A percentile compares a stretch with the other conserved stretches of the same genome.
phyloP scores from a whole-genome alignment of 1,140 invertebrate species.

The Philopotamus ludificatus region DNA sequence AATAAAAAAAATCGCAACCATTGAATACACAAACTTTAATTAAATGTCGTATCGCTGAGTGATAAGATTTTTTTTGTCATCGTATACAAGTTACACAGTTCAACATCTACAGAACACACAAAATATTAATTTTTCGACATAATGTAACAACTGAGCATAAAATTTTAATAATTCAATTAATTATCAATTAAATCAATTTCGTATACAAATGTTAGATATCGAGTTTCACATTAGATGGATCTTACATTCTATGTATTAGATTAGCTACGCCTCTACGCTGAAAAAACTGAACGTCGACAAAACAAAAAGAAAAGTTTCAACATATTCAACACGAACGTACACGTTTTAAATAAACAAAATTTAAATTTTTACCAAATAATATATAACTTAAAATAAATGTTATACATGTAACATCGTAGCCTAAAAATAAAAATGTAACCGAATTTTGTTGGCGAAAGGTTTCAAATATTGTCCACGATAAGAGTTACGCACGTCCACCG shows the following conservation, averaged over 20 bases:
- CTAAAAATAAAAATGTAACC: neutral
- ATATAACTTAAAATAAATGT: neutral
- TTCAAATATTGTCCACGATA: no score
- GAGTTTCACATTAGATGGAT: slow-evolving; percentile 24
- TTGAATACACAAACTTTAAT: slow-evolving; percentile 30
- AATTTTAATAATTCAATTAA: slow-evolving; percentile 23
- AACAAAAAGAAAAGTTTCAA: slow-evolving; percentile 1
- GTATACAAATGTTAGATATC: slow-evolving; percentile 28
- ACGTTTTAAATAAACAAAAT: neutral
- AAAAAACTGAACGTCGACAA: slow-evolving; percentile 6
- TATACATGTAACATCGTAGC: neutral
- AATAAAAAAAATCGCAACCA: neutral
- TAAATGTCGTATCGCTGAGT: slow-evolving; percentile 29
- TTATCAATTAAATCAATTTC: slow-evolving; percentile 21
- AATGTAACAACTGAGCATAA: slow-evolving; percentile 25
- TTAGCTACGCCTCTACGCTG: slow-evolving; percentile 10
- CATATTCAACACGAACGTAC: neutral
- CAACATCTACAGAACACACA: slow-evolving; percentile 28
- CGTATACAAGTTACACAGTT: slow-evolving; percentile 32
- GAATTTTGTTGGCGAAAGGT: no score
- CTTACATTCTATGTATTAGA: slow-evolving; percentile 7
- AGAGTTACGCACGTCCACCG: no score
- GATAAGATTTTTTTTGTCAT: slow-evolving; percentile 27
- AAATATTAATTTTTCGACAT: slow-evolving; percentile 23
- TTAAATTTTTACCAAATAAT: neutral